Evolutionary conservation across 2,888 invertebrate genomes (phyloP).

Genomic region (Muschampia plurimacula): DNA sequence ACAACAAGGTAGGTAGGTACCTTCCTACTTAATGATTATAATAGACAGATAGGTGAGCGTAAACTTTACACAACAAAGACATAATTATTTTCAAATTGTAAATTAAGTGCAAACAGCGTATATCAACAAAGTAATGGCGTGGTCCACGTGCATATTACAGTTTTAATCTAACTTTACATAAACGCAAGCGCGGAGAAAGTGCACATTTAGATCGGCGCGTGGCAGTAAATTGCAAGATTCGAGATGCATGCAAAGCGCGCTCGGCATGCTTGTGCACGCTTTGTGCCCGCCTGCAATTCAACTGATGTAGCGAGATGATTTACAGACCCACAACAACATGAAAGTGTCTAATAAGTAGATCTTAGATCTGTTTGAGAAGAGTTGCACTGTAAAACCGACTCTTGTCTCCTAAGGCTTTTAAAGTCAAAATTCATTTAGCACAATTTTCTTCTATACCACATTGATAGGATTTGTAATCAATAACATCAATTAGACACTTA

Average conservation of each 20-base stretch:
- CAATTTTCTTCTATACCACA: no score
- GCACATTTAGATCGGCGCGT: conserved; percentile 51
- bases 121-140: conserved; percentile 23
- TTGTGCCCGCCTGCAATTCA: conserved; percentile 49
- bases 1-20: no score
- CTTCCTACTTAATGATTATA: neutral
- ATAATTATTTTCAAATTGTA: neutral
- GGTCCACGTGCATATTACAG: conserved; percentile 26
- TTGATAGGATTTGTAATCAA: no score
- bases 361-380: no score
- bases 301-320: conserved; percentile 44
- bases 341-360: neutral
- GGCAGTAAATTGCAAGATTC: conserved; percentile 54
- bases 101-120: neutral
- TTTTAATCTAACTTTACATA: conserved; percentile 45
- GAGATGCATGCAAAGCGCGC: conserved; percentile 52
- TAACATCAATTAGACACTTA: no score
- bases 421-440: no score
- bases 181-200: conserved; percentile 60
- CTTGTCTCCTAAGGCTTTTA: no score
- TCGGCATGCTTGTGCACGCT: conserved; percentile 43
- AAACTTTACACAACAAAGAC: neutral
- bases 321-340: conserved; percentile 25
- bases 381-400: no score
- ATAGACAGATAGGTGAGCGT: neutral